These are phyloP conservation scores for Sylvia borin DNA, from an alignment of 2,797 vertebrate genomes.

Conservation along the genomic window DNA sequence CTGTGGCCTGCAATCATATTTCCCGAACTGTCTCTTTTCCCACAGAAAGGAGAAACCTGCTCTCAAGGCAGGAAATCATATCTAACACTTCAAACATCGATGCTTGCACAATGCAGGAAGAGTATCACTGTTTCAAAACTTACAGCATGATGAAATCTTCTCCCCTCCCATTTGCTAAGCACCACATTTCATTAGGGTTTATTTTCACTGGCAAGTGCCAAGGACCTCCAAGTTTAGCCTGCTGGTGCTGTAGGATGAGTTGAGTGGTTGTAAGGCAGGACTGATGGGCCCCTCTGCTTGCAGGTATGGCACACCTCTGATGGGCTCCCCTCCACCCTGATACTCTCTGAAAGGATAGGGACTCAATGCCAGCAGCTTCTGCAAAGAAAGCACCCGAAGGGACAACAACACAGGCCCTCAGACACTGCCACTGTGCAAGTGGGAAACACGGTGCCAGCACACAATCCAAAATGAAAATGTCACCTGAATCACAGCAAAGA, in stretches of 20 bases:
- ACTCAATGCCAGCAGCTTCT: neutral
- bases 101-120: neutral
- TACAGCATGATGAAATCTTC: neutral
- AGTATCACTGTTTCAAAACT: neutral
- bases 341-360: neutral
- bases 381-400: neutral
- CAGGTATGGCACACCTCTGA: neutral
- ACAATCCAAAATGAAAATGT: neutral
- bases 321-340: neutral
- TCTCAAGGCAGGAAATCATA: neutral
- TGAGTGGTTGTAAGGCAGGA: neutral
- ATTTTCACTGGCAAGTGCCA: neutral
- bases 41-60: neutral
- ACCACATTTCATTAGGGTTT: neutral
- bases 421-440: neutral
- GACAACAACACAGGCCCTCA: neutral
- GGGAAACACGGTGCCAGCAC: neutral
- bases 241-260: neutral
- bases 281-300: neutral
- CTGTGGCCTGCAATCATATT: neutral
- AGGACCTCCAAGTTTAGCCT: neutral
- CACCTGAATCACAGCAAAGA: neutral
- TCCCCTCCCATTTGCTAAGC: fast-evolving
- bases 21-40: neutral
- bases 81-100: neutral